Base-by-base conservation (phyloP, 1,140 invertebrate genomes). In the Solenopsis fugax region DNA sequence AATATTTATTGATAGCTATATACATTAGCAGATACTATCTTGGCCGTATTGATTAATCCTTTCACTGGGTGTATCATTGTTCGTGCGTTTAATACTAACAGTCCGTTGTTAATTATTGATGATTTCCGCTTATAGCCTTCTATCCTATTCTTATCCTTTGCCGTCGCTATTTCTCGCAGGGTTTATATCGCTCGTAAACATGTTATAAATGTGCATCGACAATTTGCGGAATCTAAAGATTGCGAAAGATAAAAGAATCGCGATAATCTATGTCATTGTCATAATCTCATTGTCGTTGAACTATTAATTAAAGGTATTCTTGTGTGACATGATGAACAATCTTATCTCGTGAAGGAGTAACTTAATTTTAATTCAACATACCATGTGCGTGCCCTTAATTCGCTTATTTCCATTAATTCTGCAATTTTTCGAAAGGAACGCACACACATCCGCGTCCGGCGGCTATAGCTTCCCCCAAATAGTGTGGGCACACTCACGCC, bases 401-500 rank as follows among this genome's bases (percentile, higher is more conserved):
- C 45, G 24, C 12, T 77, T 18, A 1, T 29, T 29, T n/a, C 18
- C 10, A 3, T n/a, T 18, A 41, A 45, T 24, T 24, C 16, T 21
- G 7, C 10, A 48, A 72, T 62, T 75, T 50, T 73, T 21, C 41
- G 9, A 73, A 48, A 16, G 0, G 4, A 24, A 62, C 62, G 48
- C 29, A 21, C 18, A 29, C 13, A 34, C 54, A 60, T 48, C 9
- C 24, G 24, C 52, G 16, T 37, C 16, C 29, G 16, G 85, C 73
- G n/a, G n/a, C n/a, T n/a, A n/a, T 60, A 65, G 73, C 48, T 45
- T 73, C 58, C 50, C 41, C 86, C 77, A 62, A 87, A 92, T 89
- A 86, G 92, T 91, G 92, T 92, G 91, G 90, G 91, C 81, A 85
- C 67, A 37, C 45, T 85, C 89, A 85, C 92, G 91, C 92, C 64